Evolutionary conservation across 2,888 invertebrate genomes (phyloP), one percentile per base, ranked within the genome.

Genomic region (Artemia sinica): DNA sequence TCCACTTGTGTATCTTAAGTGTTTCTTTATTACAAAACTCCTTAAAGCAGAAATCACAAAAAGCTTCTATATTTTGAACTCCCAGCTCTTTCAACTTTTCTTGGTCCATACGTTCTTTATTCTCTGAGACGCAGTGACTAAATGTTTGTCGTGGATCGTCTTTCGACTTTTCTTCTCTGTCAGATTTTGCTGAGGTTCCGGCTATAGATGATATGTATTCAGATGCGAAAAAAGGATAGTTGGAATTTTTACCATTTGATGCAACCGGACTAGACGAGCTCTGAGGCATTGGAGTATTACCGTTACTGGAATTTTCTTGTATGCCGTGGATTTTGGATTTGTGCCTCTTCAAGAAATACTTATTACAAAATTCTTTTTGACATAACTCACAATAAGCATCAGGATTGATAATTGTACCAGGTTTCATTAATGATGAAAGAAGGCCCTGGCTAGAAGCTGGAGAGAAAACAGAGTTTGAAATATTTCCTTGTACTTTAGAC

Each of bases 21-120:
- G 93, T 93, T 77, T 92, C 92, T 78, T 91, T 91, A 77, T 91
- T 93, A 77, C 89, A 91, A 77, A 92, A 92, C 77, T 92, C 91
- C 77, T 91, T 91, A 78, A 89, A 88, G 77, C 93, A 93, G 71
- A 92, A 84, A 78, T 92, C 91, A 78, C 93, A 93, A 77, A 90
- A 92, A n/a, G 91, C 90, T 75, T 92, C 91, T 1, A 88, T 87
- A 77, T 88, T 88, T 74, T 86, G 83, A 50, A 91, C 88, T 52
- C 91, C 91, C 70, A 91, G 81, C 70, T 87, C 84, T 49, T 87
- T 83, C 51, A 89, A 79, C 68, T 86, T 85, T 70, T 89, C 89
- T 5, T 82, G 83, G 69, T 86, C 84, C 75, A 88, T 84, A 52
- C 70, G 65, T 41, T 70, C 70, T 68, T 71, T 71, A n/a, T 41